Evolutionary conservation across 2,113 vertebrate genomes (phyloP).

Genomic region (Nettapus auritus): DNA sequence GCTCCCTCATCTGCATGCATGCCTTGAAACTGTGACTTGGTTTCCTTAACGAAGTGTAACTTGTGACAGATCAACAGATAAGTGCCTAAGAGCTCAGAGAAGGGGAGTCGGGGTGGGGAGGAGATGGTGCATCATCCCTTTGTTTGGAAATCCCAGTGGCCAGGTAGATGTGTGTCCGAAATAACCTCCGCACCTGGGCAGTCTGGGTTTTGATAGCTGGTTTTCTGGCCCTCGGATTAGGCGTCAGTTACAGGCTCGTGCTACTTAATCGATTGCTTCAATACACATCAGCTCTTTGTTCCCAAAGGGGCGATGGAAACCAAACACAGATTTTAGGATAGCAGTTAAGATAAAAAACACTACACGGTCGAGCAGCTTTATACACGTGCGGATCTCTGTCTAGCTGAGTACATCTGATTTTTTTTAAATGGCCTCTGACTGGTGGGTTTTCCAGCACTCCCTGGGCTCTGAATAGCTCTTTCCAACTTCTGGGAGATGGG

Average conservation of each 20-base stretch:
- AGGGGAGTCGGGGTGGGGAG: neutral
- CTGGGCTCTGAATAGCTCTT: neutral
- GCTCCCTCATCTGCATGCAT: neutral
- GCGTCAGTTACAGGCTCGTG: neutral
- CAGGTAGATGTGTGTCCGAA: fast-evolving
- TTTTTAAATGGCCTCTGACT: neutral
- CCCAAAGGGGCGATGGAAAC: neutral
- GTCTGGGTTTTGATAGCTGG: fast-evolving
- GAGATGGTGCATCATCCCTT: neutral
- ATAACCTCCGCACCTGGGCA: neutral
- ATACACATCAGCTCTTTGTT: neutral
- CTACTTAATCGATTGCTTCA: neutral
- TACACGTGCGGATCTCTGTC: neutral
- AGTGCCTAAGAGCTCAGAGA: neutral
- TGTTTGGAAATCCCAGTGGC: neutral
- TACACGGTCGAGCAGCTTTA: neutral
- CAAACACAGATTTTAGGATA: neutral
- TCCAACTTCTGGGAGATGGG: neutral
- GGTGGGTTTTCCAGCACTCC: neutral
- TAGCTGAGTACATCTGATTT: neutral
- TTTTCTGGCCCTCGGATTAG: fast-evolving
- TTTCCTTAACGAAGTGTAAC: neutral
- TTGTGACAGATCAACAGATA: neutral
- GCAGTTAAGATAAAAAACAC: neutral
- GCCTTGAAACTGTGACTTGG: neutral